A percentile compares a stretch with the other conserved stretches of the same genome.
phyloP scores from a whole-genome alignment of 2,888 invertebrate genomes.

The Leptopilina drosophilae region DNA sequence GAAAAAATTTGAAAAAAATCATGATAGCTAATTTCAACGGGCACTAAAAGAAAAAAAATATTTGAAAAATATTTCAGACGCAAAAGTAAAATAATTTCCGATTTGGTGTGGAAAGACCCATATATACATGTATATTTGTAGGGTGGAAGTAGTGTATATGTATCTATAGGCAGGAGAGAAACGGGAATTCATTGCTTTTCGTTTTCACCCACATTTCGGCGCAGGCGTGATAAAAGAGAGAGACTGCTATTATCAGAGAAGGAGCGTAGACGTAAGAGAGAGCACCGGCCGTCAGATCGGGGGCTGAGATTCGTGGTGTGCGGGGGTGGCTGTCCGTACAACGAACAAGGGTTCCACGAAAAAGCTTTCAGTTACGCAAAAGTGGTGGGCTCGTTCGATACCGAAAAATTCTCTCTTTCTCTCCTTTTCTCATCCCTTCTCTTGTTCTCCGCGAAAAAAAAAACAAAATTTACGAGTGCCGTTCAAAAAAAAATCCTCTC shows the following conservation, averaged over 20 bases:
- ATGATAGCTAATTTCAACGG: too few relatives aligned
- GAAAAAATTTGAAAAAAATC: too few relatives aligned
- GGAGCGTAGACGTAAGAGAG: conserved; percentile 60
- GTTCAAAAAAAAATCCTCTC: background rate
- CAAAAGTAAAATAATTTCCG: too few relatives aligned
- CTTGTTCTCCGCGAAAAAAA: too few relatives aligned
- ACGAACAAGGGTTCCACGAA: conserved; percentile 23
- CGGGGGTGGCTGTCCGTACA: conserved; percentile 16
- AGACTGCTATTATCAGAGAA: conserved; percentile 63
- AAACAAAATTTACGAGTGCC: too few relatives aligned
- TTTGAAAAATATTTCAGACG: too few relatives aligned
- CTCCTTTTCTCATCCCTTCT: too few relatives aligned
- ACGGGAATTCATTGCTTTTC: conserved; percentile 37
- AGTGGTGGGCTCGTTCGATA: conserved; percentile 33
- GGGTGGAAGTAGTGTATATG: background rate
- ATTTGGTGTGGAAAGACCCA: too few relatives aligned
- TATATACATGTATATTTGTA: conserved; percentile 40
- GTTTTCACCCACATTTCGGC: conserved; percentile 48
- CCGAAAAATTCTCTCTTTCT: conserved; percentile 11
- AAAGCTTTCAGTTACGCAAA: conserved; percentile 28
- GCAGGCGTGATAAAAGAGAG: conserved; percentile 57
- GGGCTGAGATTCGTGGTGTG: conserved; percentile 42
- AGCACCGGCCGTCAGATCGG: conserved; percentile 59
- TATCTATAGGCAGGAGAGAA: background rate
- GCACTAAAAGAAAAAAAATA: too few relatives aligned